phyloP scores from a whole-genome alignment of 2,888 invertebrate genomes.

The Leptothorax acervorum region DNA sequence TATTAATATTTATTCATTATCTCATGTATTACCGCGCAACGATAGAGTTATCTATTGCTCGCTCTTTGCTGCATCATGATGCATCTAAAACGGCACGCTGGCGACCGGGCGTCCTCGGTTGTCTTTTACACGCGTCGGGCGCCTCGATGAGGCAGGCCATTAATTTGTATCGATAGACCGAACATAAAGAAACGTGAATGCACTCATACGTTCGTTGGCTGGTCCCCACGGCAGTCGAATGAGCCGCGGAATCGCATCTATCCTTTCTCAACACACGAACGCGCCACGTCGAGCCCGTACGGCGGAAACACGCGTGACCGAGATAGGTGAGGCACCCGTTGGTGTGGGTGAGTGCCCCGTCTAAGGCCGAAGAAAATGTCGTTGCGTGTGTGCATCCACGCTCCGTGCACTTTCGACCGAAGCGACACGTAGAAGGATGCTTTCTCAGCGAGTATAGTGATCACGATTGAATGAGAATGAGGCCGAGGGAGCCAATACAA shows the following conservation, averaged over 20 bases:
- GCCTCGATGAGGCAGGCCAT: constrained; percentile 65
- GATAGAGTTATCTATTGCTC: background rate
- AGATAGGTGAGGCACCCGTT: constrained; percentile 60
- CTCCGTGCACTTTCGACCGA: constrained; percentile 45
- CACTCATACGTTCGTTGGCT: constrained; percentile 74
- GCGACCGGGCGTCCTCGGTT: constrained; percentile 24
- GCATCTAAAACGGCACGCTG: background rate
- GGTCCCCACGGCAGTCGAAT: constrained; percentile 66
- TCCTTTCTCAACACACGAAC: constrained; percentile 38
- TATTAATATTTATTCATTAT: background rate
- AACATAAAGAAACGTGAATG: constrained; percentile 73
- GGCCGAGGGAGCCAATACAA: constrained; percentile 83
- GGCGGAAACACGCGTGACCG: constrained; percentile 56
- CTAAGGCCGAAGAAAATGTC: constrained; percentile 66
- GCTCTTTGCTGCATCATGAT: background rate
- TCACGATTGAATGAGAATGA: constrained; percentile 84
- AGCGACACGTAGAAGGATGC: constrained; percentile 81
- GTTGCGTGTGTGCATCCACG: constrained; percentile 11
- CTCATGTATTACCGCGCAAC: background rate
- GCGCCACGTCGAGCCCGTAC: background rate
- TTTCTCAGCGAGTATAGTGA: constrained; percentile 81
- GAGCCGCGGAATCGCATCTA: constrained; percentile 63
- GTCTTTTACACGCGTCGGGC: constrained; percentile 22
- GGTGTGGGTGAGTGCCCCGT: constrained; percentile 39
- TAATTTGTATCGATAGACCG: constrained; percentile 78